A percentile compares a stretch with the other conserved stretches of the same genome.
These are phyloP conservation scores for Sinosuthora webbiana DNA, from an alignment of 2,113 vertebrate species.

Conservation along the genomic window DNA sequence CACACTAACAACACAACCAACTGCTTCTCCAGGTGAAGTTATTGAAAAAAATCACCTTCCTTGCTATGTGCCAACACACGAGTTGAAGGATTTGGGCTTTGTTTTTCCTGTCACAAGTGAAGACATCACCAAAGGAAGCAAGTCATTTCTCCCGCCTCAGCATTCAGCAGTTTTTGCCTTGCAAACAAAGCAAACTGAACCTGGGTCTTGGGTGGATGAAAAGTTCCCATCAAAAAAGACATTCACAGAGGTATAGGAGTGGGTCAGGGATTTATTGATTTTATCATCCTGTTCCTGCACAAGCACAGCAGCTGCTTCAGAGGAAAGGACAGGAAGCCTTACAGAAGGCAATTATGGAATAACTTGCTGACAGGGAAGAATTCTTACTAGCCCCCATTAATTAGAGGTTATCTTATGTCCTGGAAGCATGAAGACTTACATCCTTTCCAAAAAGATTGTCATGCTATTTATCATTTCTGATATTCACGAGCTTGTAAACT, in stretches of 20 bases:
- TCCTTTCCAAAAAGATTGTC: slow-evolving; percentile 40
- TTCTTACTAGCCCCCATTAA: slow-evolving; percentile 37
- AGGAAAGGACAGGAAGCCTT: slow-evolving; percentile 14
- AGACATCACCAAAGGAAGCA: neutral
- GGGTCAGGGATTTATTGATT: neutral
- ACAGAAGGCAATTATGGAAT: slow-evolving; percentile 43
- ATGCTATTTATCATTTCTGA: slow-evolving; percentile 1
- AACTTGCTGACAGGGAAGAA: slow-evolving; percentile 55
- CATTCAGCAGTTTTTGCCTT: neutral
- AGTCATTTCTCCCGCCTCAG: neutral
- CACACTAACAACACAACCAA: neutral
- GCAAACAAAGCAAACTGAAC: neutral
- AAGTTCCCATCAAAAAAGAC: neutral
- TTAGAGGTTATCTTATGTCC: slow-evolving; percentile 57
- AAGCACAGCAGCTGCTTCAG: slow-evolving; percentile 16
- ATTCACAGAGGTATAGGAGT: neutral
- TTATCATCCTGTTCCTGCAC: neutral
- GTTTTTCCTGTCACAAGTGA: neutral
- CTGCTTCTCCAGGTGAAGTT: neutral
- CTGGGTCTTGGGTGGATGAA: neutral
- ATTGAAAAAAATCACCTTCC: neutral
- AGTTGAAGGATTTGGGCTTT: neutral
- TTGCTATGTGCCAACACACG: neutral
- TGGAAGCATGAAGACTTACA: slow-evolving; percentile 29
- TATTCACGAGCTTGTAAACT: slow-evolving; percentile 3